phyloP scores from a whole-genome alignment of 2,888 invertebrate genomes.

The Zootermopsis nevadensis region DNA sequence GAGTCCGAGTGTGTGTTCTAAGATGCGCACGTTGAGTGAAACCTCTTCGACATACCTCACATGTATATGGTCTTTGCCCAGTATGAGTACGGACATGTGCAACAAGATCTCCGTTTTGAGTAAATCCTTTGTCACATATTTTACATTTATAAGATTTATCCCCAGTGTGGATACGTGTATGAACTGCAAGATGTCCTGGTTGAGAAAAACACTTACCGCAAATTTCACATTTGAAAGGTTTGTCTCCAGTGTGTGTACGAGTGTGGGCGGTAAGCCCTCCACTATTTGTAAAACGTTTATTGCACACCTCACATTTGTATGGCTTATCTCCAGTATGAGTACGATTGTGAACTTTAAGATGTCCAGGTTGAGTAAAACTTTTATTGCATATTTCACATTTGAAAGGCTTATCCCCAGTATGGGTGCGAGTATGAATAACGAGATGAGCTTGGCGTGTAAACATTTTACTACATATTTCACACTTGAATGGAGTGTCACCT shows the following conservation, averaged over 20 bases:
- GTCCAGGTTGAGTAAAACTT: slow-evolving; percentile 2
- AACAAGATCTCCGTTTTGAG: background rate
- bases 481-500: slow-evolving; percentile 1
- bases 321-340: slow-evolving; percentile 12
- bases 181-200: background rate
- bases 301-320: slow-evolving; percentile 25
- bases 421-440: background rate
- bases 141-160: slow-evolving; percentile 22
- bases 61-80: background rate
- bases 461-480: slow-evolving; percentile 23
- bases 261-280: background rate
- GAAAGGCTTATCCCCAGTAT: slow-evolving; percentile 14
- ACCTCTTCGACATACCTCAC: background rate
- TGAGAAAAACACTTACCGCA: slow-evolving; percentile 28
- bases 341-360: slow-evolving; percentile 4
- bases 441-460: background rate
- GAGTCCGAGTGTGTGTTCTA: background rate
- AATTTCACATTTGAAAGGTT: slow-evolving; percentile 14
- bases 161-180: slow-evolving; percentile 22
- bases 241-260: background rate
- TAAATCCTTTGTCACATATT: slow-evolving; percentile 21
- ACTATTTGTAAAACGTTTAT: background rate
- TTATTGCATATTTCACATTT: slow-evolving; percentile 12
- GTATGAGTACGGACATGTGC: background rate
- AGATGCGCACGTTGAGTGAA: slow-evolving; percentile 4